Conservation (phyloP, 92 coral and sea anemone species). For the Palythoa grandis region DNA sequence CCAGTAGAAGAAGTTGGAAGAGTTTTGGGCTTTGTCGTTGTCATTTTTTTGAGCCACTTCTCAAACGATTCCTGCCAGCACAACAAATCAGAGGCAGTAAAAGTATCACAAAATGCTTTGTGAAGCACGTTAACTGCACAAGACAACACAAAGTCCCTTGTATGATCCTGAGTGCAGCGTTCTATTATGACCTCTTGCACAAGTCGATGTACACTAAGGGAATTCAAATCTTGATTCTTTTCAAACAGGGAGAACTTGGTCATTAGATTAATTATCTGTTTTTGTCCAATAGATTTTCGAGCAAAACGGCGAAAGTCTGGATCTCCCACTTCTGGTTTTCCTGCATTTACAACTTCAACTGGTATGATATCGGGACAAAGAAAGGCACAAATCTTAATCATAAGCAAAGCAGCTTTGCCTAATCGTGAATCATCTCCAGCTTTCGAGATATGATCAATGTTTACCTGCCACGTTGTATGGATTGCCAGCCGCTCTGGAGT, state of each 20-base stretch:
- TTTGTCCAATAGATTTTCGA: no score
- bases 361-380: no score
- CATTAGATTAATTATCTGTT: no score
- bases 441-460: conserved; percentile 41
- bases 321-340: no score
- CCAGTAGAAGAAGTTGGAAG: conserved; percentile 7
- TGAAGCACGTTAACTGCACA: conserved; percentile 1
- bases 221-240: no score
- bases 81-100: conserved; percentile 21
- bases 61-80: neutral
- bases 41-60: neutral
- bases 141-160: conserved; percentile 26
- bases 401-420: neutral
- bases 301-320: no score
- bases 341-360: no score
- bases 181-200: no score
- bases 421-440: conserved; percentile 9
- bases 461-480: conserved; percentile 65
- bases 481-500: conserved; percentile 51
- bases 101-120: conserved; percentile 16
- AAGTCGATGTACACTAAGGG: no score
- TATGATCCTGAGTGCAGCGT: neutral
- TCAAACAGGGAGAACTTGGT: no score
- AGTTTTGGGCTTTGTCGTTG: neutral
- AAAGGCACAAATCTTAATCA: conserved; percentile 26